Conservation (phyloP, 2,888 invertebrate species). For the Rapana venosa region DNA sequence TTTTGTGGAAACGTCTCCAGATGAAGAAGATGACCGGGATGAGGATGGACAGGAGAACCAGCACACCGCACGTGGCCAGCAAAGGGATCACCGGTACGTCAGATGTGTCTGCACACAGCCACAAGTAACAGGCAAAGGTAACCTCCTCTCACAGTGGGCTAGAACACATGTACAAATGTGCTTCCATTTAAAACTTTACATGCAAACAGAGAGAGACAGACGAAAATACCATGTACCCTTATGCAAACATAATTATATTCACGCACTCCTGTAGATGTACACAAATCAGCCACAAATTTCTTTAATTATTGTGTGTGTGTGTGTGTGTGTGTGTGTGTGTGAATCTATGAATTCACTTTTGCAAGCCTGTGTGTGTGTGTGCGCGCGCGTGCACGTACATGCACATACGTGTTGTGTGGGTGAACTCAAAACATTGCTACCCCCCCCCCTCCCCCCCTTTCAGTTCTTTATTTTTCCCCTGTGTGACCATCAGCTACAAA, state of each 20-base stretch:
- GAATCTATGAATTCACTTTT: not conserved
- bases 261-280: too few species aligned
- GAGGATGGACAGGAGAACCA: constrained; percentile 49
- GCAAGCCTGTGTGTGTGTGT: not conserved
- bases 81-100: constrained; percentile 40
- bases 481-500: too few species aligned
- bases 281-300: too few species aligned
- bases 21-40: constrained; percentile 50
- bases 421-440: too few species aligned
- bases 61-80: constrained; percentile 41
- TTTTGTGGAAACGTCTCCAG: constrained; percentile 51
- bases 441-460: too few species aligned
- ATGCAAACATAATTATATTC: too few species aligned
- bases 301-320: too few species aligned
- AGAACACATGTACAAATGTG: too few species aligned
- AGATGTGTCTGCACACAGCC: constrained; percentile 28
- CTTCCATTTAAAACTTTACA: too few species aligned
- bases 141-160: not conserved
- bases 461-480: too few species aligned
- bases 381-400: not conserved
- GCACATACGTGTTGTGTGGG: not conserved
- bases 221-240: too few species aligned
- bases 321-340: not conserved
- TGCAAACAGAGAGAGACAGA: too few species aligned
- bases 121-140: not conserved